Conservation (phyloP, 2,888 invertebrate species). For the Galerucella pusilla region DNA sequence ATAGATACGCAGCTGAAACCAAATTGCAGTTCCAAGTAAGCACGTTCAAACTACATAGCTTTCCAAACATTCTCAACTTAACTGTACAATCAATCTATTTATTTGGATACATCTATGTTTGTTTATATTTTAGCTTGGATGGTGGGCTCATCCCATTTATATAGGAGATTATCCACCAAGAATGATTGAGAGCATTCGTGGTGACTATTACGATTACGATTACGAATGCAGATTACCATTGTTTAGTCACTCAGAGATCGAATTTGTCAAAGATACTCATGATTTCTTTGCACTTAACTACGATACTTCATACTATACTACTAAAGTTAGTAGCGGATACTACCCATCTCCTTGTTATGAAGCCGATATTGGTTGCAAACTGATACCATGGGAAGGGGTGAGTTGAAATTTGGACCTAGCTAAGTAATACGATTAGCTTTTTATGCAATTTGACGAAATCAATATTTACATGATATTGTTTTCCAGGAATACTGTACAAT, state of each 20-base stretch:
- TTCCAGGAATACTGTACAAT: conserved; percentile 6
- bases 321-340: neutral
- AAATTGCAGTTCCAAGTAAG: conserved; percentile 69
- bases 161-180: conserved; percentile 74
- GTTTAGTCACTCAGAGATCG: conserved; percentile 71
- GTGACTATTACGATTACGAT: conserved; percentile 67
- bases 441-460: no score
- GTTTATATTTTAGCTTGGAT: conserved; percentile 40
- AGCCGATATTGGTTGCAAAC: neutral
- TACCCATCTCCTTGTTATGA: neutral
- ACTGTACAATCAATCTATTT: neutral
- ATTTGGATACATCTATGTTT: neutral
- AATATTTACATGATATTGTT: neutral
- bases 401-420: neutral
- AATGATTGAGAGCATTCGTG: conserved; percentile 71
- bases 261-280: conserved; percentile 69
- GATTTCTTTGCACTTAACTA: conserved; percentile 81
- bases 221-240: conserved; percentile 71
- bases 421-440: no score
- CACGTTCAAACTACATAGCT: neutral
- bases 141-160: conserved; percentile 70
- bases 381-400: neutral
- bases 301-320: neutral
- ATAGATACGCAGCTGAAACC: conserved; percentile 70
- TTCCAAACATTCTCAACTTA: neutral